Base-by-base conservation (phyloP, 2,888 invertebrate species). In the Byasa hedistus region DNA sequence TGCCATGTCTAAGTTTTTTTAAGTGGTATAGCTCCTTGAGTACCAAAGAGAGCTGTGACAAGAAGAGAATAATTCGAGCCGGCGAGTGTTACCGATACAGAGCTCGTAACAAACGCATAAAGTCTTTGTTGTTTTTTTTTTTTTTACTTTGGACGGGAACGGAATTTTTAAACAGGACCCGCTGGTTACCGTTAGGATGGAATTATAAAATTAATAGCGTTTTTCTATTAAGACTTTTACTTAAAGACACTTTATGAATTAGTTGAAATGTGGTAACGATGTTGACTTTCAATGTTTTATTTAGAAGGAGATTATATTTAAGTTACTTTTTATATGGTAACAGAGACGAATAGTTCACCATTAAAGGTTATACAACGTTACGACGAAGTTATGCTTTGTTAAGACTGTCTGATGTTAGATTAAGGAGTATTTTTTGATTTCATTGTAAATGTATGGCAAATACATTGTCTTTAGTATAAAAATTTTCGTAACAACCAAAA, bases 51-150 rank as follows among this genome's bases (percentile, higher is more conserved):
- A 70, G 65, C 73, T 73, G 72, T 72, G 73, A 74, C 77, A 75
- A 71, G 72, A 71, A 68, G 77, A 80, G 79, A 80, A 78, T 79
- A 81, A 83, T 83, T 82, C 78, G 77, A 77, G 72, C 75, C 76
- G 73, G 72, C 73, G 75, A 76, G 76, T 78, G 79, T 83, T 79
- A 73, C 73, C 71, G 81, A 83, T 80, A 83, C 77, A 76, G 69
- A 71, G 76, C 73, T 78, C 72, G 72, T 75, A 75, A 78, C 72
- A 74, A 73, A 76, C 72, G 70, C 67, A 72, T 74, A 59, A 63
- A 71, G 75, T 73, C 71, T 76, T 74, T 75, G 77, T 79, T 70
- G 32, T 76, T 73, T 77, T 78, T 74, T 62, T 73, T 77, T 78
- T 74, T 63, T 54, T n/a, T 57, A 32, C 19, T 7, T 55, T 22